Base-by-base conservation (phyloP, 2,797 vertebrate species). In the Brachyalestes nurse region DNA sequence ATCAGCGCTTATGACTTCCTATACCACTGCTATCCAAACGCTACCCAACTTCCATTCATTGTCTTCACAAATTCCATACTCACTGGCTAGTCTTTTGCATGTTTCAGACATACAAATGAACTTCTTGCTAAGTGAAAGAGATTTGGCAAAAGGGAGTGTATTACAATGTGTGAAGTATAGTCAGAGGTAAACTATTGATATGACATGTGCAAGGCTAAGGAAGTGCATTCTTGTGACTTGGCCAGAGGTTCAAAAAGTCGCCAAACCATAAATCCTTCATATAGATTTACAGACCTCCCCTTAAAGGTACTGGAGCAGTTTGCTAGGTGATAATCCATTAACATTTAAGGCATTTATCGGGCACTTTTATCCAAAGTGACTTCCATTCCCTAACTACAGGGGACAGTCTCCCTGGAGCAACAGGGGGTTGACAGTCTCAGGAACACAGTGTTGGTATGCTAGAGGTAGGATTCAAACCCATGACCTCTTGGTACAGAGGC, bases 211-310 rank as follows among this genome's bases (percentile, higher is more conserved):
- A 47, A 14, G 38, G 60, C 38, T 55, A 57, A 72, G 17, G 55
- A 23, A 66, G 19, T 78, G 53, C 21, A 49, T 38, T 38, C 12
- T 40, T 1, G 17, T 19, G 40, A 53, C 42, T 7, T 53, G 45
- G 66, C 69, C 74, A 13, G 42, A 72, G 49, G 51, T 53, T 38
- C 53, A 74, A 49, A 25, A 80, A 61, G 19, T 40, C 23, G 60
- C 8, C 2, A 45, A 21, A 71, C 21, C 64, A 70, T 79, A 78
- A 83, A 83, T 55, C 82, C 49, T 67, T 78, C 61, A 64, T 80
- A 55, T 57, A 66, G 77, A 69, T 78, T 45, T 34, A 55, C 49
- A 58, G 49, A 34, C 1, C 16, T 13, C 28, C 38, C 61, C 61
- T 51, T 16, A 19, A 28, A 55, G 62, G 58, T 82, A 77, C 69